Evolutionary conservation across 2,888 invertebrate genomes (phyloP), one percentile per base, ranked within the genome.

Genomic region (Aphidius colemani): DNA sequence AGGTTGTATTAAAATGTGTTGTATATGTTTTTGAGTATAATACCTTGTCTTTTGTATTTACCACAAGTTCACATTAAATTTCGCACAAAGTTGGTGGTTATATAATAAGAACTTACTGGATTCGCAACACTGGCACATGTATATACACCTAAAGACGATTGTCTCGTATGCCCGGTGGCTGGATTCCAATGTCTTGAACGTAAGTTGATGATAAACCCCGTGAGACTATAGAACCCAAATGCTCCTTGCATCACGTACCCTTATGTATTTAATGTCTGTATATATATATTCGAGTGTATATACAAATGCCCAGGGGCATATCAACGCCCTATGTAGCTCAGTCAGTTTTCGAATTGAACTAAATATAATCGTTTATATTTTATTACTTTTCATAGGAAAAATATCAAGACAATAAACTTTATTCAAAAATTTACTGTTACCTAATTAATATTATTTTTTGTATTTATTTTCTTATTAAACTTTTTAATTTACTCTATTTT

Each of bases 121-220:
- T 64, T 53, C 45, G 59, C 51, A 61, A 53, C 53, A 59, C 66
- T 61, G 69, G 66, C 62, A 67, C 66, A 48, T 30, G 4, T 30
- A 30, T 30, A 67, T 64, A 66, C 67, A 66, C 40, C 66, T 67
- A 72, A 73, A 75, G 73, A 74, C 74, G 74, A 74, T 76, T 74
- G 72, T 75, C 74, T 68, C 66, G 69, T 67, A 57, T 69, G 67
- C 69, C 64, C 67, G 63, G 59, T 60, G 64, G 68, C 63, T 66
- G 70, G 69, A 69, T 74, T 72, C 62, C 67, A 67, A 72, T 74
- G 68, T 68, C 64, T 59, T 71, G 73, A 75, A 76, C 75, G 70
- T 69, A 71, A 75, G 75, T 75, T 69, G 71, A 70, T 75, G 72
- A 72, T 73, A 72, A 75, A 69, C 71, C 72, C 70, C 65, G 57